These are phyloP conservation scores for Tenthredo notha DNA, from an alignment of 2,888 invertebrate genomes.

Conservation along the genomic window DNA sequence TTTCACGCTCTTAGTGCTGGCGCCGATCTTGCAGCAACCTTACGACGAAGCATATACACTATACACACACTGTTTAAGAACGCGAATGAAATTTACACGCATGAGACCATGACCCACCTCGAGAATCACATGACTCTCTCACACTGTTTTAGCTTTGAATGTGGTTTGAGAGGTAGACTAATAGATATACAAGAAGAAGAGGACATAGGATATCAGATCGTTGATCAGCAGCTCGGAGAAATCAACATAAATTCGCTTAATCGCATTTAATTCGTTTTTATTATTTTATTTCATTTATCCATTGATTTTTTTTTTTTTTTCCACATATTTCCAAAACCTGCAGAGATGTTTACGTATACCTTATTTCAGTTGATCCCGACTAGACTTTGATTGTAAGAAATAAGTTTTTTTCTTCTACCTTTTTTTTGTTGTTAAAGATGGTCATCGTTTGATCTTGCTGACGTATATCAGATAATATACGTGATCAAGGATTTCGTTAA, in stretches of 20 bases:
- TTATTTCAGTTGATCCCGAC: too few relatives aligned
- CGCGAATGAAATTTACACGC: constrained; percentile 63
- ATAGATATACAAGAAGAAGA: not conserved
- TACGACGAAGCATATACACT: not conserved
- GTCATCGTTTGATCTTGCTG: not conserved
- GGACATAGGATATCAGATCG: not conserved
- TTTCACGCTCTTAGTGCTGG: constrained; percentile 25
- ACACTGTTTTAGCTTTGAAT: not conserved
- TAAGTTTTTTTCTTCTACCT: not conserved
- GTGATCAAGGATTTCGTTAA: not conserved
- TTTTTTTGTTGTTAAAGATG: too few relatives aligned
- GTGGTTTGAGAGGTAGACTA: not conserved
- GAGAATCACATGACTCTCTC: constrained; percentile 48
- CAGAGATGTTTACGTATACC: not conserved
- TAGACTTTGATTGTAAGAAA: not conserved
- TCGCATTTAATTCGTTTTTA: not conserved
- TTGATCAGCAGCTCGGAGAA: constrained; percentile 2
- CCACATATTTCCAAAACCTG: not conserved
- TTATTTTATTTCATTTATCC: not conserved
- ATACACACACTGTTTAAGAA: not conserved
- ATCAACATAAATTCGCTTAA: constrained; percentile 24
- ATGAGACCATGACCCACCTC: constrained; percentile 65
- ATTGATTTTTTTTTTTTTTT: not conserved
- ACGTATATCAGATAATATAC: not conserved
- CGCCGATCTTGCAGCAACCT: constrained; percentile 18